Evolutionary conservation across 2,888 invertebrate species (phyloP).

Genomic region (Mythimna albipuncta): DNA sequence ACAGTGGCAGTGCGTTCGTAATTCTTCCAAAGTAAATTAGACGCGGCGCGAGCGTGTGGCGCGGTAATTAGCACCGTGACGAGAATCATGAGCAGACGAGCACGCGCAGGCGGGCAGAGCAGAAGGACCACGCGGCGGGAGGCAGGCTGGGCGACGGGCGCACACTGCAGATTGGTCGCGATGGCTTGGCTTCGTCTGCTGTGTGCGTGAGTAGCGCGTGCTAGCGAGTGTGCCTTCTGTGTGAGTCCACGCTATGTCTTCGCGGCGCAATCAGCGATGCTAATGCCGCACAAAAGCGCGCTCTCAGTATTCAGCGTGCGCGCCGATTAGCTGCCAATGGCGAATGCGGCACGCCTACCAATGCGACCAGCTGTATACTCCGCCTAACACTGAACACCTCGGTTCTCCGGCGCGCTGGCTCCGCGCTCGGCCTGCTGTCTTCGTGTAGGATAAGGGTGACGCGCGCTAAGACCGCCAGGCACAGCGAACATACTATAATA

Average conservation of each 20-base stretch:
- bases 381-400: background rate
- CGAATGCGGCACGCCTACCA: slow-evolving; percentile 22
- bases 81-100: slow-evolving; percentile 30
- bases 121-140: slow-evolving; percentile 15
- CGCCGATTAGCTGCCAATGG: slow-evolving; percentile 45
- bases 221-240: slow-evolving; percentile 22
- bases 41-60: slow-evolving; percentile 32
- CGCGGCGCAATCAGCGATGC: slow-evolving; percentile 43
- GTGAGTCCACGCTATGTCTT: background rate
- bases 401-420: background rate
- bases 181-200: background rate
- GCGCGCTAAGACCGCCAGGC: no score
- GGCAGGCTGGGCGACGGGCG: no score
- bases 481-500: no score
- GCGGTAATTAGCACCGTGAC: slow-evolving; percentile 38
- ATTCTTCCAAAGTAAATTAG: slow-evolving; percentile 50
- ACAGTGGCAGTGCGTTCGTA: slow-evolving; percentile 28
- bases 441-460: no score
- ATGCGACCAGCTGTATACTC: slow-evolving; percentile 4
- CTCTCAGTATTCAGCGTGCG: slow-evolving; percentile 46
- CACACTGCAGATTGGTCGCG: background rate
- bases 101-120: background rate
- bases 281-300: slow-evolving; percentile 30
- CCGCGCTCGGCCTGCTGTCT: background rate
- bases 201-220: background rate